phyloP scores from a whole-genome alignment of 1,140 invertebrate species.

The Calephelis virginiensis region DNA sequence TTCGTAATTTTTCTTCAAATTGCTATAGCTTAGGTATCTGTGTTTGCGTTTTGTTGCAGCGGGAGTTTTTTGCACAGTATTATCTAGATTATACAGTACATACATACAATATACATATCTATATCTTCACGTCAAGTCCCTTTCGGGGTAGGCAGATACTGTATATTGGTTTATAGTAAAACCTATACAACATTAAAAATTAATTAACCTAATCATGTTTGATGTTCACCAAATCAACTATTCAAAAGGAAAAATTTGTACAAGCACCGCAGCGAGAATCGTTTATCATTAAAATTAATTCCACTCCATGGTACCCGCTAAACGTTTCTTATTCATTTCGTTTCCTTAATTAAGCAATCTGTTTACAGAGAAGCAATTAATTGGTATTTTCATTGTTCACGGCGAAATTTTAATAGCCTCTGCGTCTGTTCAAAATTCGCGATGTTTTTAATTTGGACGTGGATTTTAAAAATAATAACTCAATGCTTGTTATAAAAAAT shows the following conservation, averaged over 20 bases:
- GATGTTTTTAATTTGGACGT: slow-evolving; percentile 13
- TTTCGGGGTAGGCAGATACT: too few relatives aligned
- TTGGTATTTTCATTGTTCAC: slow-evolving; percentile 24
- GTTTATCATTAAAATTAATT: slow-evolving; percentile 20
- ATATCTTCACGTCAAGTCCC: too few relatives aligned
- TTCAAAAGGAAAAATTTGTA: background rate
- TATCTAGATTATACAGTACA: too few relatives aligned
- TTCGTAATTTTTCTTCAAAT: too few relatives aligned
- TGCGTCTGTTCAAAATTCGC: background rate
- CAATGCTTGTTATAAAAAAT: background rate
- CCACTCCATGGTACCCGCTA: slow-evolving; percentile 16
- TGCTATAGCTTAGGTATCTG: too few relatives aligned
- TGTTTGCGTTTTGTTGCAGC: too few relatives aligned
- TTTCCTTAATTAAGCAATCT: slow-evolving; percentile 25
- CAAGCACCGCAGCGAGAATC: background rate
- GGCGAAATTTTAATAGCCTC: slow-evolving; percentile 17
- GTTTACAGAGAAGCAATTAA: slow-evolving; percentile 22
- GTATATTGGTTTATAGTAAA: too few relatives aligned
- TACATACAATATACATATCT: too few relatives aligned
- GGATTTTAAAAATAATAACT: slow-evolving; percentile 16
- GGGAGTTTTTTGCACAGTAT: too few relatives aligned
- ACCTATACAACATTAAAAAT: background rate
- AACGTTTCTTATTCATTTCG: slow-evolving; percentile 22
- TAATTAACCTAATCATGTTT: slow-evolving; percentile 14
- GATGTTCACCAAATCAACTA: slow-evolving; percentile 7